Base-by-base conservation (phyloP, 2,888 invertebrate species). In the Papilio protenor region DNA sequence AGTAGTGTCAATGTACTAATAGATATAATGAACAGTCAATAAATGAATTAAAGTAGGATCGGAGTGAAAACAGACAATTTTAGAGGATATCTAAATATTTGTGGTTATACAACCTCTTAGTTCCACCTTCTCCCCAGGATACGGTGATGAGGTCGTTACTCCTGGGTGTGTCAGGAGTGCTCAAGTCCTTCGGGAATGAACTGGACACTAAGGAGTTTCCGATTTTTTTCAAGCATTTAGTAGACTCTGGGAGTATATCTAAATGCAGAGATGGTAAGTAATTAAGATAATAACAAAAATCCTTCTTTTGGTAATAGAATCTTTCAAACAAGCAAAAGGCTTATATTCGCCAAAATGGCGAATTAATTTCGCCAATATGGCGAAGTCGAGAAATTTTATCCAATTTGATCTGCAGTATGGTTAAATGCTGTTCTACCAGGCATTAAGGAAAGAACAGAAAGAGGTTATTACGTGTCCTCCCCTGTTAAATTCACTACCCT, bases 141-240 rank as follows among this genome's bases (percentile, higher is more conserved):
- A 83, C 84, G 6, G 81, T 87, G 4, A 80, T 77, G 1, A 84
- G 83, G 2, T 82, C 88, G 1, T 83, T 89, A 0, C 80, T 91
- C 3, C 84, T 86, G 78, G 89, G 90, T 0, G 79, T 88, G 0
- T 76, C 82, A 0, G 86, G 88, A 0, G 33, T 91, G 6, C 80
- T 89, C 75, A 83, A 84, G 33, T 82, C 85, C 64, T 89, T 87
- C 75, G 87, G 87, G 1, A 11, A 11, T 1, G 84, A 85, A 0
- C 79, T 88, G 47, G 85, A 86, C 4, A 82, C 83, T 0, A 76
- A 81, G 6, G 87, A 89, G 75, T 80, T 89, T 0, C 78, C 80
- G 11, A 71, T 59, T 0, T 84, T 89, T 70, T 88, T 87, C 79
- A 82, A 84, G 2, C 81, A 81, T 45, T 73, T 89, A 10, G 76